phyloP scores from a whole-genome alignment of 2,797 vertebrate species.

The Pyrocephalus nanus region DNA sequence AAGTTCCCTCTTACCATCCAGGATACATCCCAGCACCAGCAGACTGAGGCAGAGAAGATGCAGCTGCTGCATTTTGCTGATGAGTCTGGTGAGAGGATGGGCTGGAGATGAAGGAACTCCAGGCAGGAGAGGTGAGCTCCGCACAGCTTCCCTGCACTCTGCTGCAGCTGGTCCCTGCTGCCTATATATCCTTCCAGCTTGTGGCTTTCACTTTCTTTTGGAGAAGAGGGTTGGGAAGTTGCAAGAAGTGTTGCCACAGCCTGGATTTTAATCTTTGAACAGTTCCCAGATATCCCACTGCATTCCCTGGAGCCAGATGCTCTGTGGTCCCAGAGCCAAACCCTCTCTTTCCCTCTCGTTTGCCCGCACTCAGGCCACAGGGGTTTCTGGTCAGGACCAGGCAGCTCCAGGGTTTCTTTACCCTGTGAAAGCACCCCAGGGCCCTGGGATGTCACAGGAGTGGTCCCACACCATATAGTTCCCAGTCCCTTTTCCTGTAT shows the following conservation, averaged over 20 bases:
- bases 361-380: too few species aligned
- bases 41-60: constrained; percentile 19
- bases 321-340: neutral
- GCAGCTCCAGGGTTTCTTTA: neutral
- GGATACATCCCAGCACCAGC: neutral
- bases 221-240: neutral
- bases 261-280: neutral
- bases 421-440: neutral
- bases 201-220: constrained; percentile 53
- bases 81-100: neutral
- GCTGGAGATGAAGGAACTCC: neutral
- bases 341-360: neutral
- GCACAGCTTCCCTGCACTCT: neutral
- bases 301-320: constrained; percentile 23
- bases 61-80: neutral
- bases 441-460: neutral
- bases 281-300: neutral
- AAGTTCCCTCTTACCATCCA: constrained; percentile 27
- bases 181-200: constrained; percentile 10
- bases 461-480: neutral
- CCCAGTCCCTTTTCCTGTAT: neutral
- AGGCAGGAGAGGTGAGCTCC: neutral
- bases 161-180: neutral
- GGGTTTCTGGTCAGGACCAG: neutral
- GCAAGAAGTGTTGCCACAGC: neutral